Conservation (phyloP, 2,797 vertebrate genomes). For the Leuciscus waleckii region DNA sequence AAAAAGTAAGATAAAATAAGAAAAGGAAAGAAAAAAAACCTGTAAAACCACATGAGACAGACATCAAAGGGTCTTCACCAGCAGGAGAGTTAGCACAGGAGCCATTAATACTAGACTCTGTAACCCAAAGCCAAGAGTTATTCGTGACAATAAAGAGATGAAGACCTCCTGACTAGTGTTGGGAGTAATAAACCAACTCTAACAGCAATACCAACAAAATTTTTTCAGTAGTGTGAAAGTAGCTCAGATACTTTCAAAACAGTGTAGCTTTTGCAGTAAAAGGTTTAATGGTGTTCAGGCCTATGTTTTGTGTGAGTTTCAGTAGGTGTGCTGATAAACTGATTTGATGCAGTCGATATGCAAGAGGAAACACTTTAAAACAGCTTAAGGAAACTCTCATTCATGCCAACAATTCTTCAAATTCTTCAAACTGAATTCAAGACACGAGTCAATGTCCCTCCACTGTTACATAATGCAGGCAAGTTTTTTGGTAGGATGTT, state of each 20-base stretch:
- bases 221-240: background rate
- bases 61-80: slow-evolving; percentile 53
- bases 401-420: slow-evolving; percentile 5
- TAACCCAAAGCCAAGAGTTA: background rate
- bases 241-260: background rate
- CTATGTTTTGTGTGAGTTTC: background rate
- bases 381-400: background rate
- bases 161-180: slow-evolving; percentile 11
- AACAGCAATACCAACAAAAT: background rate
- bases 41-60: slow-evolving; percentile 42
- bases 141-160: background rate
- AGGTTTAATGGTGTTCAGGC: background rate
- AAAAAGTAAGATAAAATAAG: slow-evolving; percentile 10
- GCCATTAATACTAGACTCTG: slow-evolving; percentile 5
- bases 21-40: background rate
- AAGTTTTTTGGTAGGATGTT: background rate
- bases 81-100: slow-evolving; percentile 28
- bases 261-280: background rate
- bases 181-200: background rate
- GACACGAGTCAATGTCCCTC: background rate
- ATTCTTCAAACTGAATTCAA: slow-evolving; percentile 7
- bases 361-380: background rate
- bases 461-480: background rate
- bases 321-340: background rate
- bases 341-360: background rate